These are phyloP conservation scores for Griposia aprilina DNA, from an alignment of 2,888 invertebrate species.

Conservation along the genomic window DNA sequence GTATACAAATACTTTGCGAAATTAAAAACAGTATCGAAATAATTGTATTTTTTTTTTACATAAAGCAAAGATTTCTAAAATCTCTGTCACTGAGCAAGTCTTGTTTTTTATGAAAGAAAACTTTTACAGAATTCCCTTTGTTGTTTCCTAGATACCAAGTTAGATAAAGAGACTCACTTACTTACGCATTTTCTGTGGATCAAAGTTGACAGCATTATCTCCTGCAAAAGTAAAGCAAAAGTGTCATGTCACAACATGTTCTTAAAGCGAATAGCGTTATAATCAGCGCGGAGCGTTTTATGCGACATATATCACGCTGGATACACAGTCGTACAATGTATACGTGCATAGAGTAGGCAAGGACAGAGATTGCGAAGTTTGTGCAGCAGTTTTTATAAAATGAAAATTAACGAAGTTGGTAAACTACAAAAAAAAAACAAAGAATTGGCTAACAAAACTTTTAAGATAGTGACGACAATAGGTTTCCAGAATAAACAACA, in stretches of 20 bases:
- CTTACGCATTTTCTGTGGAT: constrained; percentile 4
- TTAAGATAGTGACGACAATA: too few relatives aligned
- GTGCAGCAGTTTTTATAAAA: too few relatives aligned
- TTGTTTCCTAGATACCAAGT: constrained; percentile 6
- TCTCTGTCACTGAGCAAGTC: neutral
- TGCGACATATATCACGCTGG: constrained; percentile 60
- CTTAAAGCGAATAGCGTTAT: constrained; percentile 61
- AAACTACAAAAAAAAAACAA: too few relatives aligned
- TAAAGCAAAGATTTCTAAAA: neutral
- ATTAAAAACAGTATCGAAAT: neutral
- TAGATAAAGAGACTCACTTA: constrained; percentile 1
- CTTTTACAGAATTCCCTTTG: neutral
- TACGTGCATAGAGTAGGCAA: constrained; percentile 41
- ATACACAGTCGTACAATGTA: constrained; percentile 51
- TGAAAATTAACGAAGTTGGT: too few relatives aligned
- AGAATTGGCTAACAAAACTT: too few relatives aligned
- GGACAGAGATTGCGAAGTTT: constrained; percentile 16
- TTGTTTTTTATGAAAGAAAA: neutral
- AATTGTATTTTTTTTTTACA: neutral
- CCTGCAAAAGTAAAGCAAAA: constrained; percentile 41
- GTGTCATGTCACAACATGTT: constrained; percentile 56
- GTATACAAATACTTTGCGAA: neutral
- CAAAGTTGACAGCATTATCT: constrained; percentile 41
- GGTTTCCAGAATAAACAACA: too few relatives aligned
- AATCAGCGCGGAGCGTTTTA: constrained; percentile 65